phyloP scores from a whole-genome alignment of 2,888 invertebrate species.

The Deroplatys truncata region DNA sequence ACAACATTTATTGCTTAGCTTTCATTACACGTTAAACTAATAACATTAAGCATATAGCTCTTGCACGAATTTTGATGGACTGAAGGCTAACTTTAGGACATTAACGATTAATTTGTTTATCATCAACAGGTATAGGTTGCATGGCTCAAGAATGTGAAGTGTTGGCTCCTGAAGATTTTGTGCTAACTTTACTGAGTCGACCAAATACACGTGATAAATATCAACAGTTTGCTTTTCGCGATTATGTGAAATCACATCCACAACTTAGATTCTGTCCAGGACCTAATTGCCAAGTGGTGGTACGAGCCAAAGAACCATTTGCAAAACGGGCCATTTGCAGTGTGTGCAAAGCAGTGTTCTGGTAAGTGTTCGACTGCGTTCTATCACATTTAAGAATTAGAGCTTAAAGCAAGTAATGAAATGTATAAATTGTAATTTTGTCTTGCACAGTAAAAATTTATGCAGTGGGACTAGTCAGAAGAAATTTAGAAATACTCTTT shows the following conservation, averaged over 20 bases:
- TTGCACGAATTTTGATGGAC: too few relatives aligned
- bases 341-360: conserved; percentile 85
- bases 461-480: too few relatives aligned
- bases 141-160: conserved; percentile 95
- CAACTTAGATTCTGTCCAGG: conserved; percentile 91
- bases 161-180: conserved; percentile 94
- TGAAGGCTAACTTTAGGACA: too few relatives aligned
- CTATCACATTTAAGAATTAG: background rate
- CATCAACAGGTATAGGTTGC: conserved; percentile 79
- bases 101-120: background rate
- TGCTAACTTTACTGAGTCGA: conserved; percentile 76
- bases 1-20: too few relatives aligned
- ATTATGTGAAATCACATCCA: conserved; percentile 92
- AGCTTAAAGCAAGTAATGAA: background rate
- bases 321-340: conserved; percentile 86
- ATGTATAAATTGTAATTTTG: too few relatives aligned
- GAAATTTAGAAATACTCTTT: too few relatives aligned
- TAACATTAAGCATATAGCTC: too few relatives aligned
- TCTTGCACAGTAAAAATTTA: too few relatives aligned
- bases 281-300: conserved; percentile 87
- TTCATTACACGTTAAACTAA: too few relatives aligned
- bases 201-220: conserved; percentile 80
- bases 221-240: conserved; percentile 92
- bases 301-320: conserved; percentile 75
- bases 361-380: conserved; percentile 43